phyloP scores from a whole-genome alignment of 2,888 invertebrate genomes.

The Tribolium freemani region DNA sequence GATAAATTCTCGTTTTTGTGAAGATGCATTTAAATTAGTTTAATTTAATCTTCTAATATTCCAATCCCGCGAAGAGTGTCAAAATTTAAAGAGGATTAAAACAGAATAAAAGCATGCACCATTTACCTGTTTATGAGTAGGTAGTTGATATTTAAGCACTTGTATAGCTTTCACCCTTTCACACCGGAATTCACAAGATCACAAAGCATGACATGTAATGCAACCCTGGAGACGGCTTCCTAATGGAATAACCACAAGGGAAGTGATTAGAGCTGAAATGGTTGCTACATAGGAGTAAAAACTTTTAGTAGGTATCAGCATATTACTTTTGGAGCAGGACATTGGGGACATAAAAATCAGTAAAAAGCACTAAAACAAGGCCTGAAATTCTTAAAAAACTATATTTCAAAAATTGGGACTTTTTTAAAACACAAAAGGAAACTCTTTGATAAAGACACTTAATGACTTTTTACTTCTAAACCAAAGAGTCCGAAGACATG shows the following conservation, averaged over 20 bases:
- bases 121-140: background rate
- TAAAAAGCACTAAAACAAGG: no score
- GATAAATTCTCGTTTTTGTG: background rate
- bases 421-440: no score
- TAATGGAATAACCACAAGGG: slow-evolving; percentile 34
- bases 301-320: no score
- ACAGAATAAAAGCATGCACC: background rate
- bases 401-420: no score
- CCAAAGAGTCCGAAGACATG: no score
- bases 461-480: no score
- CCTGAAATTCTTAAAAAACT: no score
- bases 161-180: slow-evolving; percentile 25
- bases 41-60: background rate
- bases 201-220: slow-evolving; percentile 33
- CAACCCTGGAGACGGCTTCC: slow-evolving; percentile 31
- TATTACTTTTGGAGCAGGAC: background rate
- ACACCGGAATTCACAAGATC: slow-evolving; percentile 30
- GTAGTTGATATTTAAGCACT: slow-evolving; percentile 12
- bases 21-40: background rate
- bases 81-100: background rate
- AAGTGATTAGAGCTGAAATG: slow-evolving; percentile 33
- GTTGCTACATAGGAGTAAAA: slow-evolving; percentile 19
- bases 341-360: no score
- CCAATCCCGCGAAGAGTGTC: background rate
- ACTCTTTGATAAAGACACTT: no score